Conservation (phyloP, 2,888 invertebrate species). For the Syritta pipiens region DNA sequence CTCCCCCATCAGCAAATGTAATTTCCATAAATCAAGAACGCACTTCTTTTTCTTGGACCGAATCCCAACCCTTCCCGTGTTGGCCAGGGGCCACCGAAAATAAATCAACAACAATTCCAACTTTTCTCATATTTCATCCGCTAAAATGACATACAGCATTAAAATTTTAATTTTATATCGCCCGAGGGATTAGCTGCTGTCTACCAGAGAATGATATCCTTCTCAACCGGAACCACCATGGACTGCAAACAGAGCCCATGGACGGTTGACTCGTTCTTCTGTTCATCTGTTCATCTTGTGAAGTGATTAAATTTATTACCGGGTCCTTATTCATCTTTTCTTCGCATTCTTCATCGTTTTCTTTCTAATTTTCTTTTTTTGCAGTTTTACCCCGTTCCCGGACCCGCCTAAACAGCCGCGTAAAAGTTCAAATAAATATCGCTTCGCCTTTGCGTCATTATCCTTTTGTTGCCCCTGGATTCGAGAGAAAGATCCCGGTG, state of each 20-base stretch:
- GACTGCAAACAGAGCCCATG: conserved; percentile 9
- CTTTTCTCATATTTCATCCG: conserved; percentile 66
- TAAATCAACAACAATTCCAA: conserved; percentile 66
- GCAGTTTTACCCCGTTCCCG: not conserved
- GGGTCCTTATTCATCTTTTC: conserved; percentile 45
- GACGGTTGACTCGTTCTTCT: conserved; percentile 44
- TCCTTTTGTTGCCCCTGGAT: conserved; percentile 31
- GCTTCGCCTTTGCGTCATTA: conserved; percentile 31
- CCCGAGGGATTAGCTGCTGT: conserved; percentile 61
- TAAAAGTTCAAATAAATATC: conserved; percentile 44
- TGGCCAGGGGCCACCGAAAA: conserved; percentile 56
- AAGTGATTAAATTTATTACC: conserved; percentile 67
- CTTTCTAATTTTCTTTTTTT: not conserved
- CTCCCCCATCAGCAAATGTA: conserved; percentile 48
- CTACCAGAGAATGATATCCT: conserved; percentile 56
- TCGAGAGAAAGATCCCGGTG: not conserved
- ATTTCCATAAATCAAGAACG: conserved; percentile 63
- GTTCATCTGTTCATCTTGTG: conserved; percentile 53
- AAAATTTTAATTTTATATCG: conserved; percentile 68
- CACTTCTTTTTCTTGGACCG: conserved; percentile 28
- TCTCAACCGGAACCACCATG: conserved; percentile 6
- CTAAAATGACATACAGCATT: conserved; percentile 66
- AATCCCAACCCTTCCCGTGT: conserved; percentile 43
- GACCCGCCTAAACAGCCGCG: conserved; percentile 29
- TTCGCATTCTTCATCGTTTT: not conserved